Percentiles rank a stretch among this genome's conserved stretches.
phyloP scores from a whole-genome alignment of 2,113 vertebrate species.

The Laticauda laticaudata region DNA sequence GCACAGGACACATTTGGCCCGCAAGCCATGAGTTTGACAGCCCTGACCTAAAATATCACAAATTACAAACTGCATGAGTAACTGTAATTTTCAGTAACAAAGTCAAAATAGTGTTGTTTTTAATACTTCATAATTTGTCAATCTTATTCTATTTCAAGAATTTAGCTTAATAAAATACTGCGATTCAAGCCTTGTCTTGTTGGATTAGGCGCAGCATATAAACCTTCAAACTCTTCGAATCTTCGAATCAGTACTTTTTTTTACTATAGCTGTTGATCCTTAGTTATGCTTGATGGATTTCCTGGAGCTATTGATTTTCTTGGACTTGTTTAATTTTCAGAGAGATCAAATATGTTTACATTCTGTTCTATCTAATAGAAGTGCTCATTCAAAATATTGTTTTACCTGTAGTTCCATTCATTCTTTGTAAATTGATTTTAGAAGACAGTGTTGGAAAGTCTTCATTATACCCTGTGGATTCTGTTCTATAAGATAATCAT shows the following conservation, averaged over 20 bases:
- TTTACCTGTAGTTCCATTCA: background rate
- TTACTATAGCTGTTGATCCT: background rate
- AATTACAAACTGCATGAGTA: no score
- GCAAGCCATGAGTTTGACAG: no score
- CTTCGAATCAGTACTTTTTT: background rate
- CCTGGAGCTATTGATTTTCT: background rate
- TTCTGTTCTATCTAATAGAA: background rate
- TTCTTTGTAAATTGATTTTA: background rate
- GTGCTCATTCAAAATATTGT: background rate
- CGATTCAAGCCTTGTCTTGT: background rate
- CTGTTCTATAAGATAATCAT: background rate
- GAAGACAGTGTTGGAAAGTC: background rate
- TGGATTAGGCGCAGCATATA: background rate
- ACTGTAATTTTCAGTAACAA: conserved; percentile 14
- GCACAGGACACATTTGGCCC: no score
- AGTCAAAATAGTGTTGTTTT: conserved; percentile 24
- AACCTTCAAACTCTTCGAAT: background rate
- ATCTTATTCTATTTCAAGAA: conserved; percentile 22
- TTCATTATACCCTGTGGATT: background rate
- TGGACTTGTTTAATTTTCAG: background rate
- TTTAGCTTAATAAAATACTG: background rate
- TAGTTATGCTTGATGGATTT: background rate
- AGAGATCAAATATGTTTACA: background rate
- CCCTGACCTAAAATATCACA: background rate
- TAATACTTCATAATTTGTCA: conserved; percentile 16